Evolutionary conservation across 2,888 invertebrate species (phyloP).

Genomic region (Noctua janthina): DNA sequence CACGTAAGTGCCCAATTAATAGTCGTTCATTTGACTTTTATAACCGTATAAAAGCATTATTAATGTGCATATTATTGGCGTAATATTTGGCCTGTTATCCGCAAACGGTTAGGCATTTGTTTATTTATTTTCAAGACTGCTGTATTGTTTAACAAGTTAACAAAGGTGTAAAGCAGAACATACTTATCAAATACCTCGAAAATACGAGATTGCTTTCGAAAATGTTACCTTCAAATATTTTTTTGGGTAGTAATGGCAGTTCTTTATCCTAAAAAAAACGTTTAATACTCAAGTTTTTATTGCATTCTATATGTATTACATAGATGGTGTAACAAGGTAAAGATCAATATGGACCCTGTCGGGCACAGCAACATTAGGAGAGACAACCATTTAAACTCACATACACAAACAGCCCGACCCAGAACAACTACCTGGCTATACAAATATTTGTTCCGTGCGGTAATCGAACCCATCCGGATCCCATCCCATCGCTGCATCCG

Average conservation of each 20-base stretch:
- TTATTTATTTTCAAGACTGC: background rate
- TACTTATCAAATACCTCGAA: background rate
- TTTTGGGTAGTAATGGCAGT: no score
- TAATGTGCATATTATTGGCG: constrained; percentile 22
- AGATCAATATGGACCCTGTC: no score
- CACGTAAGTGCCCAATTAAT: constrained; percentile 36
- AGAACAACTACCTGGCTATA: no score
- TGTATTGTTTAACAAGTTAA: background rate
- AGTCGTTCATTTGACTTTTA: constrained; percentile 35
- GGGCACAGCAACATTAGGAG: no score
- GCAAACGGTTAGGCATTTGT: constrained; percentile 2
- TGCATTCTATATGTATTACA: no score
- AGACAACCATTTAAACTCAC: no score
- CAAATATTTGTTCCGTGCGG: no score
- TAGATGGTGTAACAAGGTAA: no score
- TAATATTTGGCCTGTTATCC: constrained; percentile 16
- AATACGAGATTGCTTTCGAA: background rate
- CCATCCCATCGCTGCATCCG: no score
- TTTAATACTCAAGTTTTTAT: no score
- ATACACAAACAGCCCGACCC: no score
- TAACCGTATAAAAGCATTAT: constrained; percentile 35
- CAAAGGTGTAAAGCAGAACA: background rate
- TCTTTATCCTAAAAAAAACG: background rate
- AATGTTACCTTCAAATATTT: background rate
- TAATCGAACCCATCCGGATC: no score